A percentile compares a stretch with the other conserved stretches of the same genome.
Conservation (phyloP, 2,888 invertebrate genomes). For the Polia nebulosa region DNA sequence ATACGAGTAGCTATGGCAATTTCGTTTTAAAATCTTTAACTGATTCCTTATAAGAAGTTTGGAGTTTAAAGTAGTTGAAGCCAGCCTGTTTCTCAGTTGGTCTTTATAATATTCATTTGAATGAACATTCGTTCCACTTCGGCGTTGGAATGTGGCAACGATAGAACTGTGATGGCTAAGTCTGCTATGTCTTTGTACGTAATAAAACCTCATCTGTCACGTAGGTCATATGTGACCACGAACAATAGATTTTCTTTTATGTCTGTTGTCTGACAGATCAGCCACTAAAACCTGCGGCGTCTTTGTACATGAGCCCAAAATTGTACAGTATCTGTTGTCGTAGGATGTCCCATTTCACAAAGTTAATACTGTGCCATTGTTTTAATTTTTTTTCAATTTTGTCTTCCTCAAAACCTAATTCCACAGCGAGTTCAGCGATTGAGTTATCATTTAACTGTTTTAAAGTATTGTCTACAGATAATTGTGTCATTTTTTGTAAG, state of each 20-base stretch:
- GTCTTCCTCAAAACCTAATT: slow-evolving; percentile 46
- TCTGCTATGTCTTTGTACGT: slow-evolving; percentile 45
- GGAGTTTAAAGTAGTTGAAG: slow-evolving; percentile 45
- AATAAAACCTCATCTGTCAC: too few species aligned
- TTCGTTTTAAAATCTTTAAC: slow-evolving; percentile 42
- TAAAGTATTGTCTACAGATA: slow-evolving; percentile 34
- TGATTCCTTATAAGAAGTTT: slow-evolving; percentile 41
- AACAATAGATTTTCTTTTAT: too few species aligned
- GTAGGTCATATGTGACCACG: too few species aligned
- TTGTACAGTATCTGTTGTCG: slow-evolving; percentile 40
- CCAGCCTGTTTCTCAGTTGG: slow-evolving; percentile 53
- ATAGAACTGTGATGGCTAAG: slow-evolving; percentile 44
- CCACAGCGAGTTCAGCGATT: slow-evolving; percentile 41
- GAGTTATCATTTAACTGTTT: slow-evolving; percentile 48
- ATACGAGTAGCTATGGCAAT: slow-evolving; percentile 47
- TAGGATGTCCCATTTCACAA: slow-evolving; percentile 58
- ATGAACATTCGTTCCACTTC: slow-evolving; percentile 63
- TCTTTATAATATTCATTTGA: slow-evolving; percentile 60
- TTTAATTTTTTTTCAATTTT: slow-evolving; percentile 49
- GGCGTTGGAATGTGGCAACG: slow-evolving; percentile 61
- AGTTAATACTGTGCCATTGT: slow-evolving; percentile 59
- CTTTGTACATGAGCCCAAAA: slow-evolving; percentile 68
- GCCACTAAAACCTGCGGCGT: slow-evolving; percentile 48
- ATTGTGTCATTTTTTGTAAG: slow-evolving; percentile 44
- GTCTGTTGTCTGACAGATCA: too few species aligned